Evolutionary conservation across 2,113 vertebrate genomes (phyloP).

Genomic region (Cacatua alba): DNA sequence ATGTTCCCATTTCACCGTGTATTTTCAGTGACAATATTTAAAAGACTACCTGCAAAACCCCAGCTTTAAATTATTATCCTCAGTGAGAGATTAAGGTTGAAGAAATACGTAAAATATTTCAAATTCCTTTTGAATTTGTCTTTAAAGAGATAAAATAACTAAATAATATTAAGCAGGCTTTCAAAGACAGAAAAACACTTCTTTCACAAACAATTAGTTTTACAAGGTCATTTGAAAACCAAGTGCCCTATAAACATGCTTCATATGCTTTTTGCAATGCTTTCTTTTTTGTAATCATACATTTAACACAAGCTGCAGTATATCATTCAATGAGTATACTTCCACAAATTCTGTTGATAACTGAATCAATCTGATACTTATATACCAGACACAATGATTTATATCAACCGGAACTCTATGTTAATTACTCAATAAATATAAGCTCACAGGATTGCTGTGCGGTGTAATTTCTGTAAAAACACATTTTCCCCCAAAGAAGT

Average conservation of each 20-base stretch:
- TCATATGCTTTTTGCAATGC: not conserved
- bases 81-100: not conserved
- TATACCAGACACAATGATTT: not conserved
- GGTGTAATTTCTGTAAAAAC: not conserved
- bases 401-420: not conserved
- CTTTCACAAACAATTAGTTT: constrained; percentile 4
- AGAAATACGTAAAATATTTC: not conserved
- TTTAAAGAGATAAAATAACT: not conserved
- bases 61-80: not conserved
- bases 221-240: not conserved
- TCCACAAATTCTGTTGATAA: not conserved
- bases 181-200: not conserved
- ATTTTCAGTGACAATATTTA: not conserved
- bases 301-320: not conserved
- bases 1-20: not conserved
- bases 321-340: not conserved
- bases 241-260: not conserved
- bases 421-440: constrained; percentile 17
- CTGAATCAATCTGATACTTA: not conserved
- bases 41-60: not conserved
- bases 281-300: not conserved
- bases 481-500: not conserved
- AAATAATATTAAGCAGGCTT: not conserved
- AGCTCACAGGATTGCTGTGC: not conserved
- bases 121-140: not conserved